A percentile compares a stretch with the other conserved stretches of the same genome.
phyloP scores from a whole-genome alignment of 1,140 invertebrate genomes.

The Drosophila truncata region DNA sequence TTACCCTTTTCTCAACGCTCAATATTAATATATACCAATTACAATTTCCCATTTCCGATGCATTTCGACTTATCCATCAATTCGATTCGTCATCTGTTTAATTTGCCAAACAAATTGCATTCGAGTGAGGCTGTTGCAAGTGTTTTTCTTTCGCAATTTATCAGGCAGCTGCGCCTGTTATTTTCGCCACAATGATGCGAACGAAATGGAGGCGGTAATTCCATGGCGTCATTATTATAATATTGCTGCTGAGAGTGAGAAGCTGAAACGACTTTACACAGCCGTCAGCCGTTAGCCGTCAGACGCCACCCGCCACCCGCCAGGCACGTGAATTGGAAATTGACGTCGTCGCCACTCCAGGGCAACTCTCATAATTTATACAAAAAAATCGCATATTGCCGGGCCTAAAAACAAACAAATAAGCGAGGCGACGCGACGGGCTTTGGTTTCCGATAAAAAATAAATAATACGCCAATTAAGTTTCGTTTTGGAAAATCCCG shows the following conservation, averaged over 20 bases:
- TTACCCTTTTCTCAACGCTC: background rate
- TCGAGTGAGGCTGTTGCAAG: slow-evolving; percentile 10
- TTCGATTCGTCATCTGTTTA: slow-evolving; percentile 26
- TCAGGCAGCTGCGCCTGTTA: slow-evolving; percentile 41
- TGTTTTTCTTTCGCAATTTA: slow-evolving; percentile 40
- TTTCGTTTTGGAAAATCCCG: background rate
- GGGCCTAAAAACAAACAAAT: slow-evolving; percentile 19
- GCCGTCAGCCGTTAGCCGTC: background rate
- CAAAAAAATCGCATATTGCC: slow-evolving; percentile 26
- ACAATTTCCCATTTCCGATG: slow-evolving; percentile 3
- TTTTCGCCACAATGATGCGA: slow-evolving; percentile 42
- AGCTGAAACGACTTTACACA: slow-evolving; percentile 44
- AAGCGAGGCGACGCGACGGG: background rate
- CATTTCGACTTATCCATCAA: slow-evolving; percentile 18
- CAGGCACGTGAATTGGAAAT: slow-evolving; percentile 42
- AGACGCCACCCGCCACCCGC: background rate
- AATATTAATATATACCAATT: slow-evolving; percentile 7
- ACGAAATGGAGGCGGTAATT: slow-evolving; percentile 33
- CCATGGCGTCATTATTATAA: slow-evolving; percentile 42
- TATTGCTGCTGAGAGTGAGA: slow-evolving; percentile 14
- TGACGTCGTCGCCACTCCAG: slow-evolving; percentile 8
- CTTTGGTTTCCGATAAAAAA: slow-evolving; percentile 2
- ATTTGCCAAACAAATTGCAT: slow-evolving; percentile 28
- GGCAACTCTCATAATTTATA: slow-evolving; percentile 37
- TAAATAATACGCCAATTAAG: background rate